These are phyloP conservation scores for Ariolimax columbianus DNA, from an alignment of 2,888 invertebrate species.

Conservation along the genomic window DNA sequence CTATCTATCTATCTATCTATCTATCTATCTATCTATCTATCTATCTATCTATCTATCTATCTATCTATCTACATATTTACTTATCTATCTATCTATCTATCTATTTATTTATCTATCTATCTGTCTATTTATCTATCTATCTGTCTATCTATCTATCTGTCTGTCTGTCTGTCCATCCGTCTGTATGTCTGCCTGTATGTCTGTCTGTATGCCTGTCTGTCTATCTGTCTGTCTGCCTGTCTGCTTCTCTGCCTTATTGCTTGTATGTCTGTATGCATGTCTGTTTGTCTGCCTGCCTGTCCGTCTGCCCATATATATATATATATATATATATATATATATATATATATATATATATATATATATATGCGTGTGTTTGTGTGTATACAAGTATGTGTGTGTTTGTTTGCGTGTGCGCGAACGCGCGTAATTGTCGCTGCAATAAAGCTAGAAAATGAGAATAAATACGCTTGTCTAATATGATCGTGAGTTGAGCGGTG, in stretches of 20 bases:
- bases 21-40: too few relatives aligned
- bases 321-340: constrained; percentile 10
- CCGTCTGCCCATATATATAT: not conserved
- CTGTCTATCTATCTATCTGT: not conserved
- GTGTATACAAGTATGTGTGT: too few relatives aligned
- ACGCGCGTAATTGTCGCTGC: too few relatives aligned
- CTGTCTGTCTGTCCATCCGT: not conserved
- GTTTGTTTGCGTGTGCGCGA: too few relatives aligned
- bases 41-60: not conserved
- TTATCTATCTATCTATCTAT: not conserved
- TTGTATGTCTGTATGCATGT: too few relatives aligned
- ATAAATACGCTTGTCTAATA: too few relatives aligned
- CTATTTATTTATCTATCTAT: not conserved
- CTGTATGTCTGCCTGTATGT: not conserved
- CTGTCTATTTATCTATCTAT: not conserved
- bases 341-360: constrained; percentile 11
- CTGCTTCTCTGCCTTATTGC: too few relatives aligned
- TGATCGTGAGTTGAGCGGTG: too few relatives aligned
- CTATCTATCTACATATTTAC: not conserved
- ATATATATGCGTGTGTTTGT: not conserved
- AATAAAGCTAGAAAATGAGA: too few relatives aligned
- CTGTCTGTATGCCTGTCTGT: not conserved
- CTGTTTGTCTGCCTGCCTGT: too few relatives aligned
- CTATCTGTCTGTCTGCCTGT: too few relatives aligned
- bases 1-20: too few relatives aligned